Base-by-base conservation (phyloP, 2,797 vertebrate genomes). In the Enteromius mattozi region DNA sequence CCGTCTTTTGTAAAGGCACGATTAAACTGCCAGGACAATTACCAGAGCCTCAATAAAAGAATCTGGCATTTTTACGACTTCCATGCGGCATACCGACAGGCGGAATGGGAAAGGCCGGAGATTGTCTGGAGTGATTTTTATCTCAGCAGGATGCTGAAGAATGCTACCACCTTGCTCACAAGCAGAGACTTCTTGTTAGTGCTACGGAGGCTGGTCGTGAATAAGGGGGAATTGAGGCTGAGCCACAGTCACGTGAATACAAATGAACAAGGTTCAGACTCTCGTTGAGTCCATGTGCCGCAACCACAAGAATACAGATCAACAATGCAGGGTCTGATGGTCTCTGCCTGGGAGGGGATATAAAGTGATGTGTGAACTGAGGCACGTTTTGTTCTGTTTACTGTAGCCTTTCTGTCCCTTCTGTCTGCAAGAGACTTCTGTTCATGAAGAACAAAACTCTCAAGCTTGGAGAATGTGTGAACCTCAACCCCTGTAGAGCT, bases 21-120 rank as follows among this genome's bases (percentile, higher is more conserved):
- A 86, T 90, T 88, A 89, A 80, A 78, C 81, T 78, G 79, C 81
- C 63, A 75, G 86, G 80, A 85, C 89, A 84, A 86, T 90, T 90
- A 87, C 77, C 69, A 79, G 40, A 14, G 30, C 56, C 79, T 27
- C 70, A n/a, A 78, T 84, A 86, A 86, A 89, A 78, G 40, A 49
- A 86, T 77, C 75, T 84, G 70, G 72, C 65, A 51, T 86, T 88
- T 87, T 70, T 74, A 80, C 54, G 49, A 77, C 80, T 85, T 85
- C 69, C 63, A 80, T 80, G 78, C 21, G 56, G 70, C 63, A 61
- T 24, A 49, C 51, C 37, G 35, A 78, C 51, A 47, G 75, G 54
- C 56, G 16, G 30, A 63, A 49, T 79, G 19, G 51, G 42, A 71
- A 80, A 80, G 54, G 69, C 30, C 66, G 16, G 40, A 79, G 33